Base-by-base conservation (phyloP, 2,113 vertebrate genomes). In the Mormyrus lacerda region DNA sequence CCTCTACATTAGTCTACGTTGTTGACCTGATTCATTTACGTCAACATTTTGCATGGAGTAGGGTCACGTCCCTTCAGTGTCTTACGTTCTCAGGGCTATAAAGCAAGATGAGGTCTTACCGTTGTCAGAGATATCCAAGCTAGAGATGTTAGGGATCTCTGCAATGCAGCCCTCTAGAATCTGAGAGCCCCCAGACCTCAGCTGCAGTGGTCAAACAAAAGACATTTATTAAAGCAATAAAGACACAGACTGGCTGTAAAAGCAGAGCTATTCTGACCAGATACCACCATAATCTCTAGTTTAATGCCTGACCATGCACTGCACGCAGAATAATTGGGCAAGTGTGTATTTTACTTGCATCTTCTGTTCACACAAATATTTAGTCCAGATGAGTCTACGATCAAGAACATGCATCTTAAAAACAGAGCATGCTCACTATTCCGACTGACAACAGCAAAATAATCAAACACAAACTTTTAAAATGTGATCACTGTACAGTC, bases 121-220 rank as follows among this genome's bases (percentile, higher is more conserved):
- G n/a, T 99, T 99, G 93, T 99, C 98, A 2, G 98, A 99, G 92
- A 99, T 98, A 93, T 99, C 98, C 94, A 99, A 92, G 93, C 97
- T 98, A 91, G 97, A 96, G 93, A 99, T 98, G 93, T 99, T 99
- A 91, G 97, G 98, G 91, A 99, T 97, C 93, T 99, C 98, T 8
- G 98, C 98, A 73, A 99, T 97, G 92, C 98, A 99, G 83, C 98
- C 98, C 94, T 99, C 98, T 93, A 99, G 94, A 91, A 99, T 97
- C 95, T 99, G 98, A 21, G 98, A 97, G 39, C 98, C 98, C 92
- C 94, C 97, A 1, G 98, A 98, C 90, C 98, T 96, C 94, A 99
- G 95, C 98, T 99, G 93, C 35, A 91, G 89, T 88, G 35, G 47
- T 69, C n/a, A 39, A 58, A 93, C 91, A 90, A 91, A n/a, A 91